These are phyloP conservation scores for Axis porcinus DNA, from an alignment of 2,113 vertebrate genomes.

Conservation along the genomic window DNA sequence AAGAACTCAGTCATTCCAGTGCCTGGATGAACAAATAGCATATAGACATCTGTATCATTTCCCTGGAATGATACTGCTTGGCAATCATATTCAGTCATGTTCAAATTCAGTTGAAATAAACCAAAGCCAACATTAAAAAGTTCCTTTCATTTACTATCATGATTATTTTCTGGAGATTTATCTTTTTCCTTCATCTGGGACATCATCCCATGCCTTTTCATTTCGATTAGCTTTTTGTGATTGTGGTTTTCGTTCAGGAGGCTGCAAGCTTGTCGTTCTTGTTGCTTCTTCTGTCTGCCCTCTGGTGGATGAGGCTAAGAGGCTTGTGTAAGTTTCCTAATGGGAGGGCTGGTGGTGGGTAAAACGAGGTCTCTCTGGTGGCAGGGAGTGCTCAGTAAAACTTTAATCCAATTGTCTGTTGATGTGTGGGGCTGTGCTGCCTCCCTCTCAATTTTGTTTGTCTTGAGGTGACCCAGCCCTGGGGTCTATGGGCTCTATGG, in stretches of 20 bases:
- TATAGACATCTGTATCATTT: not conserved
- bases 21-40: not conserved
- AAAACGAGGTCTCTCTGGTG: not conserved
- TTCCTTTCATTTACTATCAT: not conserved
- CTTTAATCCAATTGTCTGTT: not conserved
- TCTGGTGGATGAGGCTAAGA: not conserved
- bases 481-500: not conserved
- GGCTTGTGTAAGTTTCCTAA: not conserved
- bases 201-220: not conserved
- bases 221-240: not conserved
- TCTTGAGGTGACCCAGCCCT: not conserved
- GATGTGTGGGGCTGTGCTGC: not conserved
- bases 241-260: not conserved
- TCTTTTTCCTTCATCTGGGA: not conserved
- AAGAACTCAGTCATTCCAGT: not conserved
- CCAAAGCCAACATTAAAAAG: not conserved
- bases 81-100: not conserved
- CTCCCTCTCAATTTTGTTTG: not conserved
- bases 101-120: constrained; percentile 15
- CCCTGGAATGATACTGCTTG: not conserved
- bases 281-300: not conserved
- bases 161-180: not conserved
- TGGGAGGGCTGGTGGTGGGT: not conserved
- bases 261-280: not conserved
- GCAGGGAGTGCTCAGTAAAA: not conserved